Evolutionary conservation across 2,113 vertebrate species (phyloP), one percentile per base, ranked within the genome.

Genomic region (Ictalurus furcatus): DNA sequence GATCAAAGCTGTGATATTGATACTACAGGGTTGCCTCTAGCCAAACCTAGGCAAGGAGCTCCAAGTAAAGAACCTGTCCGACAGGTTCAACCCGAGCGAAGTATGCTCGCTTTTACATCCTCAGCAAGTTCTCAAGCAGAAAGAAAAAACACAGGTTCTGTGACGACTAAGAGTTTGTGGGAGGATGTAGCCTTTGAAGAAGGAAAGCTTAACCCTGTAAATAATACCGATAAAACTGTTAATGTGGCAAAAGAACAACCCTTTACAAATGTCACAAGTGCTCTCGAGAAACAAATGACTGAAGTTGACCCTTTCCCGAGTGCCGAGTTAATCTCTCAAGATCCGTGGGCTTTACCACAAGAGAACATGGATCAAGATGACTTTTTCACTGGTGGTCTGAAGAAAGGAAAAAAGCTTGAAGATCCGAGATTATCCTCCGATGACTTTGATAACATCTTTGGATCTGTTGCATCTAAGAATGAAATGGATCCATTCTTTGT

Each of bases 21-120:
- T 34, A 56, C 84, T 90, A 91, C 90, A 89, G 91, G 92, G 12
- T 69, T 86, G 25, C 94, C 94, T 48, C 92, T 79, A 69, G 92
- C 93, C 74, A 95, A 92, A 93, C 93, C 94, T 44, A 95, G 95
- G 85, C 94, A 94, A 91, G 92, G 78, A 12, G 8, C 48, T 12
- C 79, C 48, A 85, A 84, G 0, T 69, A 93, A 89, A 59, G 92
- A 94, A 28, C 84, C 91, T 58, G 85, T 21, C 14, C 58, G 65
- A 28, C 87, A 89, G 73, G 44, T 91, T 16, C 74, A 94, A 85
- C 87, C 83, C 89, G 48, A 87, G 83, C 61, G 63, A 59, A 65
- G 54, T 80, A 52, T 71, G n/a, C 52, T 71, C 25, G 65, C 88
- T 71, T 61, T 78, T 37, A 34, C 71, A 52, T 83, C 74, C 54